Evolutionary conservation across 2,113 vertebrate species (phyloP), one percentile per base, ranked within the genome.

Genomic region (Laterallus jamaicensis): DNA sequence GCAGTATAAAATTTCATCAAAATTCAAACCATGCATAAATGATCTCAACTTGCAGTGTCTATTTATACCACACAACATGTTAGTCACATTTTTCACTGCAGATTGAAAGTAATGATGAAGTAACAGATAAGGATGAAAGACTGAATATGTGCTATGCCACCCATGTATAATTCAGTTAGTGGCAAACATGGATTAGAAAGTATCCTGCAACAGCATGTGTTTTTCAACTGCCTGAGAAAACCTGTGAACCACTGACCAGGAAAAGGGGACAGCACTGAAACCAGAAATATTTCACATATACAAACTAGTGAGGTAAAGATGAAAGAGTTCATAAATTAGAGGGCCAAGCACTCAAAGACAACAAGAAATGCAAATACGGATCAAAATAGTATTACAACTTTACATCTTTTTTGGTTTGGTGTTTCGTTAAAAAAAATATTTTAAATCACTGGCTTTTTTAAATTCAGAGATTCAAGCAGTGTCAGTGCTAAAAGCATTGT

Each of bases 1-100:
- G 96, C 92, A 97, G 89, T 93, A 97, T 97, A 97, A 97, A 97
- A 96, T 96, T 94, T 96, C 96, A 97, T 97, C 97, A 97, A 97
- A 96, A 97, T 97, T 97, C 96, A 97, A 96, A 88, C 91, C 96
- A 97, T 94, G 97, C 96, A 97, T 90, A 96, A 97, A 96, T 90
- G 92, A 96, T 96, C 95, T 94, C 92, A 96, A 96, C 95, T 89
- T 96, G 91, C 89, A 96, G 94, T 86, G 90, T 93, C 95, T 97
- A 90, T 97, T 97, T 97, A 96, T 97, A 95, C 95, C 93, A 96
- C 88, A 94, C 95, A 95, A 97, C 88, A 94, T 94, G 90, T 91
- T 93, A 96, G 93, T 96, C 95, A 96, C 92, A 94, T 97, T 95
- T 96, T 94, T 92, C 88, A 88, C 93, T 92, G 81, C 94, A 88